These are phyloP conservation scores for Dolichotis patagonum DNA, from an alignment of 2,113 vertebrate genomes.

Conservation along the genomic window DNA sequence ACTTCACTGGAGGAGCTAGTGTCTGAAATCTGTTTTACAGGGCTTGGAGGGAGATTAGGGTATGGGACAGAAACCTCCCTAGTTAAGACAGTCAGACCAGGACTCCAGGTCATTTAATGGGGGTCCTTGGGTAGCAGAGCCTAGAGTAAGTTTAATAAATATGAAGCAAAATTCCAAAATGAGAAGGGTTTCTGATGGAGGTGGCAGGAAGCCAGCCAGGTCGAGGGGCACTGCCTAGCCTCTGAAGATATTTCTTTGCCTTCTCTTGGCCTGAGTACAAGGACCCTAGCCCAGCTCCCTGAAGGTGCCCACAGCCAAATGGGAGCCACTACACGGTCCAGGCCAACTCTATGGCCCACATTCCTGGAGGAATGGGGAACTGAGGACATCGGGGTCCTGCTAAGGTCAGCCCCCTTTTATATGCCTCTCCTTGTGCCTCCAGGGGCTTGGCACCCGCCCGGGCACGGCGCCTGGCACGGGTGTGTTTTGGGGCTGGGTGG, in stretches of 20 bases:
- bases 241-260: background rate
- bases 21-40: background rate
- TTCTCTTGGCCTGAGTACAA: background rate
- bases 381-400: constrained; percentile 67
- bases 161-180: constrained; percentile 39
- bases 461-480: constrained; percentile 75
- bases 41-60: background rate
- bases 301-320: background rate
- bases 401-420: constrained; percentile 64
- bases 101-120: background rate
- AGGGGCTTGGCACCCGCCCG: constrained; percentile 76
- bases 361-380: constrained; percentile 23
- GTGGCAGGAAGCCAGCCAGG: background rate
- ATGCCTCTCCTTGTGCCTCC: constrained; percentile 69
- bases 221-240: background rate
- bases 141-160: background rate
- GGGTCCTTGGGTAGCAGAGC: background rate
- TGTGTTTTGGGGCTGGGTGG: constrained; percentile 36
- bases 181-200: background rate
- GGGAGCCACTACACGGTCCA: background rate
- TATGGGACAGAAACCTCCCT: background rate
- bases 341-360: background rate
- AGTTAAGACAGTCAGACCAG: background rate
- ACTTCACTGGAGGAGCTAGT: background rate
- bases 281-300: background rate